These are phyloP conservation scores for Gouania willdenowi DNA, from an alignment of 2,797 vertebrate genomes.

Conservation along the genomic window DNA sequence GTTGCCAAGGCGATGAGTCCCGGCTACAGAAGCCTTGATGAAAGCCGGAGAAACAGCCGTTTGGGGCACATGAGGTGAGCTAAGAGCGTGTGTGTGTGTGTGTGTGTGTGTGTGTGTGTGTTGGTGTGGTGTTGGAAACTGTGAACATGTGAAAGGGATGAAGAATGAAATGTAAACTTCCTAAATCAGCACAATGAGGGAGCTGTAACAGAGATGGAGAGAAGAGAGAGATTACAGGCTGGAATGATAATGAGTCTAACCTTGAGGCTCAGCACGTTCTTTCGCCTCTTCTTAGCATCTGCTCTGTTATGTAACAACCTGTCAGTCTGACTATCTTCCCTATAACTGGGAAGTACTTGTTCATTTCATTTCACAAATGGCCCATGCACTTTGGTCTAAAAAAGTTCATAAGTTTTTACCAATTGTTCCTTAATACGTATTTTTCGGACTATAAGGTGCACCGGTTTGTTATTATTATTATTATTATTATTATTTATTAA, in stretches of 20 bases:
- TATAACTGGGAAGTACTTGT: too few species aligned
- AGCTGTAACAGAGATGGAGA: conserved; percentile 14
- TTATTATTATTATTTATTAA: too few species aligned
- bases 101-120: neutral
- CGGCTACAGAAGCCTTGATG: conserved; percentile 65
- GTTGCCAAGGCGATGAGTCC: conserved; percentile 71
- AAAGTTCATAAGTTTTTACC: too few species aligned
- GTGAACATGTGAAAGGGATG: conserved; percentile 5
- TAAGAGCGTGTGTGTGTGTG: conserved; percentile 34
- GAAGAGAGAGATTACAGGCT: conserved; percentile 17
- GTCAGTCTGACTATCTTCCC: conserved; percentile 22
- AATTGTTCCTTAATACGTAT: too few species aligned
- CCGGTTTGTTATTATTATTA: too few species aligned
- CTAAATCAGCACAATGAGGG: conserved; percentile 19
- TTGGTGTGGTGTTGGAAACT: neutral
- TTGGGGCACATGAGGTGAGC: conserved; percentile 63
- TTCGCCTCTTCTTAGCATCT: conserved; percentile 33
- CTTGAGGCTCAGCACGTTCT: conserved; percentile 55
- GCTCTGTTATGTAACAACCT: conserved; percentile 37
- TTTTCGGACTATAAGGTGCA: too few species aligned
- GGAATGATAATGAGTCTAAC: conserved; percentile 53
- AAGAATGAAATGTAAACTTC: conserved; percentile 17
- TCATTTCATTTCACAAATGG: too few species aligned
- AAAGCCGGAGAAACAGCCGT: conserved; percentile 67
- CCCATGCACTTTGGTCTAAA: too few species aligned